A percentile compares a stretch with the other conserved stretches of the same genome.
Conservation (phyloP, 2,113 vertebrate genomes). For the Ondatra zibethicus region DNA sequence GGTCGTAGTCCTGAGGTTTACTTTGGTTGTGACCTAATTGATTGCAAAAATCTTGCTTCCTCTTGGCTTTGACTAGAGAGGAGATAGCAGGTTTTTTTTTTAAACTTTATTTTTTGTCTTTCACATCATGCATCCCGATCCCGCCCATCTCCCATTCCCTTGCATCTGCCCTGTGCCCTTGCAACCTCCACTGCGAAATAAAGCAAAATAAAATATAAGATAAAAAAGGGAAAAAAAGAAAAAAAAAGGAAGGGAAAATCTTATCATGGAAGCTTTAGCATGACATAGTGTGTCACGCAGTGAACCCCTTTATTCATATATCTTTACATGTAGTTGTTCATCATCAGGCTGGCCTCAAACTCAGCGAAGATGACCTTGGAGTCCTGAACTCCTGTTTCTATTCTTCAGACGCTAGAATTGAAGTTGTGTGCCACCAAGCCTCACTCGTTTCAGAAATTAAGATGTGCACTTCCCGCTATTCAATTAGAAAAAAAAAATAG, state of each 20-base stretch:
- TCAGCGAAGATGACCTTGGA: not conserved
- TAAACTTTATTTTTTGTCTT: not conserved
- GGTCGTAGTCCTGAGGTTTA: not conserved
- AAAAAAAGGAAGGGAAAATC: not conserved
- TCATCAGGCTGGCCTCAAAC: not conserved
- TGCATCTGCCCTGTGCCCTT: not conserved
- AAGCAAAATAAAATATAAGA: not conserved
- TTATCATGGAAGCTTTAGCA: not conserved
- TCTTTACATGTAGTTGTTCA: not conserved
- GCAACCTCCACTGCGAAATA: not conserved
- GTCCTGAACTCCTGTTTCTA: not conserved
- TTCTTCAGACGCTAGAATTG: not conserved
- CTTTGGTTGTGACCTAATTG: not conserved
- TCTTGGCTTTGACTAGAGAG: not conserved
- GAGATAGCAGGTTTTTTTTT: not conserved
- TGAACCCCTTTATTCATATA: not conserved
- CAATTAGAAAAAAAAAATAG: not conserved
- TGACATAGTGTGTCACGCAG: not conserved
- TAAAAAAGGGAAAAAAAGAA: not conserved
- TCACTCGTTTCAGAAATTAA: not conserved
- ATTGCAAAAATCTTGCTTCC: slow-evolving; percentile 33
- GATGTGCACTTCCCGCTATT: not conserved
- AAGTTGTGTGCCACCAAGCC: not conserved
- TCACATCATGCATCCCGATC: not conserved
- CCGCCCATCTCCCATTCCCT: not conserved